These are phyloP conservation scores for Dichetophora obliterata DNA, from an alignment of 2,888 invertebrate species.

Conservation along the genomic window DNA sequence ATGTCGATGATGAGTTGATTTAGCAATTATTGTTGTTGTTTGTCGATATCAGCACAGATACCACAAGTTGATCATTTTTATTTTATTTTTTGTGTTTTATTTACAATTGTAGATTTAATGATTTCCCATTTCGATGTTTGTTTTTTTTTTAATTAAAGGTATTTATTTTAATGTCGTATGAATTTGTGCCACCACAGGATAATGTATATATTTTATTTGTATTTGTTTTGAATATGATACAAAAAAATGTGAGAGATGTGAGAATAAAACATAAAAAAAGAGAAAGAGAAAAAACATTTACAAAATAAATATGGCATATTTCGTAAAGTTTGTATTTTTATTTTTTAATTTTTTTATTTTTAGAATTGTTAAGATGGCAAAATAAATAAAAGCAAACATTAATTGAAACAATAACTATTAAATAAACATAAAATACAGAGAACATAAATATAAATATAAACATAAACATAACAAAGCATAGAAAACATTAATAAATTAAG, in stretches of 20 bases:
- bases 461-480: neutral
- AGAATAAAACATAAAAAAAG: constrained; percentile 60
- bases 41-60: neutral
- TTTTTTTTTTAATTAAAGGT: constrained; percentile 35
- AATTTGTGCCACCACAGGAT: constrained; percentile 65
- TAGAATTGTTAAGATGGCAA: neutral
- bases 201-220: constrained; percentile 43
- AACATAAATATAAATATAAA: too few relatives aligned
- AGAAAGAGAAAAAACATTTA: constrained; percentile 65
- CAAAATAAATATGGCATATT: constrained; percentile 61
- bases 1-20: constrained; percentile 2
- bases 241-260: constrained; percentile 49
- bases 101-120: neutral
- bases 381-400: neutral
- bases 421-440: constrained; percentile 9
- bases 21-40: constrained; percentile 1
- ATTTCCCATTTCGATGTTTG: constrained; percentile 12
- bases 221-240: constrained; percentile 46
- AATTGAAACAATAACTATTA: constrained; percentile 9
- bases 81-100: neutral
- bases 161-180: constrained; percentile 48
- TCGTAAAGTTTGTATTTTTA: constrained; percentile 37
- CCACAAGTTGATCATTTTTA: constrained; percentile 1
- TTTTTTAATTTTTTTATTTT: constrained; percentile 32
- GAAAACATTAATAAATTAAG: neutral